Percentiles rank a stretch among this genome's conserved stretches.
phyloP scores from a whole-genome alignment of 2,797 vertebrate species.

The Otolemur crassicaudatus region DNA sequence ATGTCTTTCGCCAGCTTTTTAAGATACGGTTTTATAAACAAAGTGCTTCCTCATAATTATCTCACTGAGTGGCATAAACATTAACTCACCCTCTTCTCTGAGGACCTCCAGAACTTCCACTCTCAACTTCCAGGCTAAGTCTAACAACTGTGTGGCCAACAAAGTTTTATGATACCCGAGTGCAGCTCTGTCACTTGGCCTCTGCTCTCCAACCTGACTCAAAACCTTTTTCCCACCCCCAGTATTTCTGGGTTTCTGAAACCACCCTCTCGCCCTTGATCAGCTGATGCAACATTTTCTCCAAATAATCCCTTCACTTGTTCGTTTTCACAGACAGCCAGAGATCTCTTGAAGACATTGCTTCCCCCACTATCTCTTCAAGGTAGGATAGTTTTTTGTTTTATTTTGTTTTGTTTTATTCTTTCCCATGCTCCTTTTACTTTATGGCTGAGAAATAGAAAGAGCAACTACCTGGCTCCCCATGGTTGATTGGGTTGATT shows the following conservation, averaged over 20 bases:
- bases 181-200: not conserved
- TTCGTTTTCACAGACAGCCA: not conserved
- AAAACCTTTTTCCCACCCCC: not conserved
- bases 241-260: not conserved
- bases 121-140: not conserved
- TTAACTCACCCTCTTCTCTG: not conserved
- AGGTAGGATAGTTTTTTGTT: not conserved
- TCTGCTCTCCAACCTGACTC: not conserved
- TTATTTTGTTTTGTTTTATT: not conserved
- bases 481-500: not conserved
- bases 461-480: not conserved
- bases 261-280: no score
- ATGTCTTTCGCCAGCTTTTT: not conserved
- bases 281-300: not conserved
- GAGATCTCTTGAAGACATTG: not conserved
- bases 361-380: not conserved
- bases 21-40: conserved; percentile 21
- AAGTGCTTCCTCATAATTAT: not conserved
- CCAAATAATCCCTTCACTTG: not conserved
- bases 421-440: not conserved
- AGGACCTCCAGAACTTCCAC: not conserved
- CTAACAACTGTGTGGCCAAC: not conserved
- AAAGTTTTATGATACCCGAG: not conserved
- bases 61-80: not conserved
- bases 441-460: not conserved